Evolutionary conservation across 2,797 vertebrate genomes (phyloP).

Genomic region (Gobio occitaniae): DNA sequence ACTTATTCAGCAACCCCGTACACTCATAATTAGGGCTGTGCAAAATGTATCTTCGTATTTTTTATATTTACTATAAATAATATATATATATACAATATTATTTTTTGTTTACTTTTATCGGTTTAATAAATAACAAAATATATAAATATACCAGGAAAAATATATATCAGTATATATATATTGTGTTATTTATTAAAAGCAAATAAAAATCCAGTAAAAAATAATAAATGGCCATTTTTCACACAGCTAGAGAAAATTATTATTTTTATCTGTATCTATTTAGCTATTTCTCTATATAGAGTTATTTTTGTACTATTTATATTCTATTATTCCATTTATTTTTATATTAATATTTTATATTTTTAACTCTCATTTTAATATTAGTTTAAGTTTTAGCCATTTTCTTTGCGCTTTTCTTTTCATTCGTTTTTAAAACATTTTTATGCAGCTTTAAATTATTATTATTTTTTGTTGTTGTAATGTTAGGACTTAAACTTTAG

Average conservation of each 20-base stretch:
- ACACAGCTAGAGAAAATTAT: not conserved
- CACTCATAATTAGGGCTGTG: constrained; percentile 3
- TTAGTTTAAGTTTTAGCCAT: not conserved
- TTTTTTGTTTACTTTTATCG: no score
- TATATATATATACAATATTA: no score
- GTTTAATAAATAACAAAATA: no score
- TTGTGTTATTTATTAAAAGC: not conserved
- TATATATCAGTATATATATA: not conserved
- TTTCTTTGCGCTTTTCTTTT: not conserved
- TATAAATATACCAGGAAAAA: no score
- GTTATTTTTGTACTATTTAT: not conserved
- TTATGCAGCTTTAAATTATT: not conserved
- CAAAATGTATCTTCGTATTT: not conserved
- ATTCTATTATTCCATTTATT: not conserved
- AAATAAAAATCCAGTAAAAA: not conserved
- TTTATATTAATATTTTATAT: not conserved
- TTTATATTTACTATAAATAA: not conserved
- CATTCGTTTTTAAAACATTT: not conserved
- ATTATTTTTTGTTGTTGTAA: not conserved
- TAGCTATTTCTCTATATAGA: not conserved
- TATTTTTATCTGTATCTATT: not conserved
- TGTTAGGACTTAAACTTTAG: not conserved
- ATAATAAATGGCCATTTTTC: not conserved
- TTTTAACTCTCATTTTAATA: not conserved
- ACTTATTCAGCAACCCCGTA: not conserved